phyloP scores from a whole-genome alignment of 53 echinoderm and acorn worm genomes.

The Astropecten irregularis region DNA sequence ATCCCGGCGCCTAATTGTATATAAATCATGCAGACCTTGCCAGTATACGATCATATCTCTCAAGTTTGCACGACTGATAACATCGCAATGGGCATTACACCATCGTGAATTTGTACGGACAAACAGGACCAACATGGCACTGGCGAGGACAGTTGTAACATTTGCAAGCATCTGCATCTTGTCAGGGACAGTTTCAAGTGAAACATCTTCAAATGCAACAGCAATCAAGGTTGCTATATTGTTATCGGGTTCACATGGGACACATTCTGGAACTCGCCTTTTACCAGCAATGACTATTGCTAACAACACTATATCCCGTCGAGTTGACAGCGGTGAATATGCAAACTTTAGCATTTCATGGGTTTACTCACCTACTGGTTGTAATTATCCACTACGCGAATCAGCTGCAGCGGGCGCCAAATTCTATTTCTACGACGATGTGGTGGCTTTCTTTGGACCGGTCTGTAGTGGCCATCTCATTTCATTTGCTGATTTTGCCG shows the following conservation, averaged over 20 bases:
- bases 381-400: not conserved
- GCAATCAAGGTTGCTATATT: not conserved
- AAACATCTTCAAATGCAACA: not conserved
- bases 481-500: constrained; percentile 75
- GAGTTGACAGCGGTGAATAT: constrained; percentile 55
- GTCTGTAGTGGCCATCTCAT: constrained; percentile 65
- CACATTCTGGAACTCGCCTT: not conserved
- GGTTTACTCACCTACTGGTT: constrained; percentile 28
- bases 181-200: too few species aligned
- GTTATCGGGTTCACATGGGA: not conserved
- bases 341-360: constrained; percentile 62
- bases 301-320: constrained; percentile 53
- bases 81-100: too few species aligned
- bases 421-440: constrained; percentile 42
- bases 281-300: constrained; percentile 75
- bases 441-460: constrained; percentile 75
- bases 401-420: constrained; percentile 12
- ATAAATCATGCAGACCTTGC: too few species aligned
- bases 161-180: too few species aligned
- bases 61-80: too few species aligned
- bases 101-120: too few species aligned
- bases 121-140: too few species aligned
- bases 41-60: too few species aligned
- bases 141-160: too few species aligned
- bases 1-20: too few species aligned